Conservation (phyloP, 2,113 vertebrate species). For the Upupa epops region DNA sequence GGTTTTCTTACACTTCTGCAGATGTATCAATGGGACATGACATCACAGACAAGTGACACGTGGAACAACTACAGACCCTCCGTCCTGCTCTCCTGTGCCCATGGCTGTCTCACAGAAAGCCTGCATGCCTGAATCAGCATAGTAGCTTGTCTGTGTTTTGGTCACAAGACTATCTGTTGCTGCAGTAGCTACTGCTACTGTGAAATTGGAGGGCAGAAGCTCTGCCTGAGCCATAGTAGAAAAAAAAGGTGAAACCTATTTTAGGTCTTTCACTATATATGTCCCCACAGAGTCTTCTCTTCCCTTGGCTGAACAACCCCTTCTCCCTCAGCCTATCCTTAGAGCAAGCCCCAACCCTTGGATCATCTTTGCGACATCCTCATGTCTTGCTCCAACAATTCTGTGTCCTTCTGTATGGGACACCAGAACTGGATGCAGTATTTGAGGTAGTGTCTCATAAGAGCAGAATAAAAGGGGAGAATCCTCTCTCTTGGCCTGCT, state of each 20-base stretch:
- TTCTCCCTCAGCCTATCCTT: too few relatives aligned
- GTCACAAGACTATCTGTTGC: background rate
- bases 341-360: too few relatives aligned
- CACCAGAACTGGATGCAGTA: too few relatives aligned
- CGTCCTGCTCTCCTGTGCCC: background rate
- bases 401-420: too few relatives aligned
- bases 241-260: background rate
- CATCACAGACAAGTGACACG: background rate
- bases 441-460: too few relatives aligned
- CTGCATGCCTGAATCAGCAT: background rate
- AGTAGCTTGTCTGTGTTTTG: background rate
- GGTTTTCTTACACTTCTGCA: background rate
- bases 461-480: too few relatives aligned
- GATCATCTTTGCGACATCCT: too few relatives aligned
- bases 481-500: too few relatives aligned
- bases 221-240: background rate
- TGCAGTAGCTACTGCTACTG: background rate
- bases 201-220: background rate
- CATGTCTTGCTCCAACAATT: too few relatives aligned
- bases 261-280: background rate
- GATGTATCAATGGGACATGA: background rate
- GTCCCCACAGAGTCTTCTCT: too few relatives aligned
- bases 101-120: background rate
- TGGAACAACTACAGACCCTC: background rate
- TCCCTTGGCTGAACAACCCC: too few relatives aligned